Evolutionary conservation across 2,888 invertebrate species (phyloP).

Genomic region (Erebia aethiops): DNA sequence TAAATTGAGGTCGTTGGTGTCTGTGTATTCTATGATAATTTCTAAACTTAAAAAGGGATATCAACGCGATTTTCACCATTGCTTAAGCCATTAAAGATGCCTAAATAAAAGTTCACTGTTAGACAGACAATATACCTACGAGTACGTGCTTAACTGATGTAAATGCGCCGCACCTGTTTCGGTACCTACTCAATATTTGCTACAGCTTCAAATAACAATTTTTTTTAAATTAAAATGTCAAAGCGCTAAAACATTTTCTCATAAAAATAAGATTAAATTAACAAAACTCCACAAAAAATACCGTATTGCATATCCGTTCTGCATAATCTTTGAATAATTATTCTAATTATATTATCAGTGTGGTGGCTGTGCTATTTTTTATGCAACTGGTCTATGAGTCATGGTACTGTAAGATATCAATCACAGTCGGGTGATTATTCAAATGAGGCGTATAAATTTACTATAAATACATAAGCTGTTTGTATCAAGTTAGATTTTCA

Average conservation of each 20-base stretch:
- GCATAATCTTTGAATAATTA: slow-evolving; percentile 37
- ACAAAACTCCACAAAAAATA: slow-evolving; percentile 34
- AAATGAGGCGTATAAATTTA: slow-evolving; percentile 27
- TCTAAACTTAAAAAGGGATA: no score
- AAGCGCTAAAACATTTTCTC: slow-evolving; percentile 1
- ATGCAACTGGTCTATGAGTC: slow-evolving; percentile 37
- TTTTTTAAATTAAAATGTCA: background rate
- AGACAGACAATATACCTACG: no score
- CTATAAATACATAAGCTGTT: slow-evolving; percentile 21
- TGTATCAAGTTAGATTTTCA: slow-evolving; percentile 12
- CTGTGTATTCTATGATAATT: no score
- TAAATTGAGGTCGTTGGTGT: no score
- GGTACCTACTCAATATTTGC: background rate
- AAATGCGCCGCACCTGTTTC: background rate
- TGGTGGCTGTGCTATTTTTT: slow-evolving; percentile 34
- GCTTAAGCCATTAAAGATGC: no score
- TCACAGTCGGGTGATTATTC: slow-evolving; percentile 29
- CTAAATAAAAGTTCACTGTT: no score
- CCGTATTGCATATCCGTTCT: slow-evolving; percentile 42
- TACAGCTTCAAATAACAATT: background rate
- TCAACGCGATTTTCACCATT: no score
- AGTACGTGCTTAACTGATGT: no score
- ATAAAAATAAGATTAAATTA: slow-evolving; percentile 26
- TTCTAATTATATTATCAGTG: slow-evolving; percentile 34
- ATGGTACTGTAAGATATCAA: slow-evolving; percentile 31